These are phyloP conservation scores for Colistium nudipinnis DNA, from an alignment of 2,113 vertebrate genomes.

Conservation along the genomic window DNA sequence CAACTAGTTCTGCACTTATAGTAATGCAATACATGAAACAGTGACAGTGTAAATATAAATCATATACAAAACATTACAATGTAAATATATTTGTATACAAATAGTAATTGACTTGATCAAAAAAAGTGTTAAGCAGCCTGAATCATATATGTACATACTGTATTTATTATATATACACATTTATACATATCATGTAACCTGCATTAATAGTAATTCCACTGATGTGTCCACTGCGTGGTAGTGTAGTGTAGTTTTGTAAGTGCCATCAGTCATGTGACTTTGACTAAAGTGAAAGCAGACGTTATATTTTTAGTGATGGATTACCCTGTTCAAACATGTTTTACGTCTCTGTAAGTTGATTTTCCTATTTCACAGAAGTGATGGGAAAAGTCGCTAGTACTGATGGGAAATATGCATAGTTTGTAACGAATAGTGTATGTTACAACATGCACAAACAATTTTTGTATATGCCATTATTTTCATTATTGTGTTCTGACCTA, in stretches of 20 bases:
- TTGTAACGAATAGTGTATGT: background rate
- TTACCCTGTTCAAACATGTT: background rate
- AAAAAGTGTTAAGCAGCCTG: too few relatives aligned
- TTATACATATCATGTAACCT: background rate
- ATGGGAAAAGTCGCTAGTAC: background rate
- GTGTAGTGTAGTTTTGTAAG: slow-evolving; percentile 5
- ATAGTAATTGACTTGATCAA: too few relatives aligned
- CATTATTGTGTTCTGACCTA: background rate
- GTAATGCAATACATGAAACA: too few relatives aligned
- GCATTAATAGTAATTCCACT: background rate
- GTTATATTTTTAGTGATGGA: slow-evolving; percentile 1
- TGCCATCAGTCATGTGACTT: slow-evolving; percentile 9
- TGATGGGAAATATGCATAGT: background rate
- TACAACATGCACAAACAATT: background rate
- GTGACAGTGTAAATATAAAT: background rate
- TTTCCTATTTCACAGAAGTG: slow-evolving; percentile 1
- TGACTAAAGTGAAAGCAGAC: slow-evolving; percentile 2
- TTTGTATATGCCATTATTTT: background rate
- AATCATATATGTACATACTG: too few relatives aligned
- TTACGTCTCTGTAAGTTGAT: background rate
- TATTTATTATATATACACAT: too few relatives aligned
- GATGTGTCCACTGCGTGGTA: background rate
- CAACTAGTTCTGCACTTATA: background rate
- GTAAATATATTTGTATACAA: too few relatives aligned
- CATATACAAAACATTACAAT: too few relatives aligned